Base-by-base conservation (phyloP, 2,888 invertebrate genomes). In the Drosophila incognita region DNA sequence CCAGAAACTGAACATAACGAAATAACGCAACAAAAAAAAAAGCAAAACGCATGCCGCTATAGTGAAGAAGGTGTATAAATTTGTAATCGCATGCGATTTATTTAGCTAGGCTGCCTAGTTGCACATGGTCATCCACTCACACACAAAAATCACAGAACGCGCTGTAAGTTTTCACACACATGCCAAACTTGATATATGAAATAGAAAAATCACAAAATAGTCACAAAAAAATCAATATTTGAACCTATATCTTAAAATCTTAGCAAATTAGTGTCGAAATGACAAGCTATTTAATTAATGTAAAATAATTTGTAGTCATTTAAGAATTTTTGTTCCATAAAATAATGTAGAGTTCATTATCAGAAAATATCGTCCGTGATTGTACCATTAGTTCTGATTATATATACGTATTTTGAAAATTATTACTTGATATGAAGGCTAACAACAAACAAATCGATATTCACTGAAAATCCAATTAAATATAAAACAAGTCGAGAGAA, bases 11-110 rank as follows among this genome's bases (percentile, higher is more conserved):
- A 53, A 53, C 27, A 36, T 49, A 59, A 49, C 48, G 60, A 53
- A 33, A 36, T 49, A 59, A 49, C 48, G 60, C 46, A 61, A 35
- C 51, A 58, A 52, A 58, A 62, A 60, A 46, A 40, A 1, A 0
- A 24, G 2, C 21, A 38, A 72, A 82, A 68, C 53, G 53, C 66
- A 70, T 59, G 73, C n/a, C 40, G 5, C 21, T 21, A 38, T 72
- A 58, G 57, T 59, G 60, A 76, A 70, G 35, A 60, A 65, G 75
- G 77, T 77, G 66, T 72, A 78, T 72, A 73, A 59, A 89, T 69
- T 81, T 87, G 69, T 90, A 87, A 90, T 87, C 85, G 79, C 89
- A 76, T 87, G 89, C 79, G 84, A 90, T 81, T 89, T 83, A 74
- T 89, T 89, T 79, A 81, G 68, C 78, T 74, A 73, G 69, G 65